Percentiles rank a stretch among this genome's conserved stretches.
Evolutionary conservation across 2,113 vertebrate species (phyloP).

Genomic region (Ramphastos sulfuratus): DNA sequence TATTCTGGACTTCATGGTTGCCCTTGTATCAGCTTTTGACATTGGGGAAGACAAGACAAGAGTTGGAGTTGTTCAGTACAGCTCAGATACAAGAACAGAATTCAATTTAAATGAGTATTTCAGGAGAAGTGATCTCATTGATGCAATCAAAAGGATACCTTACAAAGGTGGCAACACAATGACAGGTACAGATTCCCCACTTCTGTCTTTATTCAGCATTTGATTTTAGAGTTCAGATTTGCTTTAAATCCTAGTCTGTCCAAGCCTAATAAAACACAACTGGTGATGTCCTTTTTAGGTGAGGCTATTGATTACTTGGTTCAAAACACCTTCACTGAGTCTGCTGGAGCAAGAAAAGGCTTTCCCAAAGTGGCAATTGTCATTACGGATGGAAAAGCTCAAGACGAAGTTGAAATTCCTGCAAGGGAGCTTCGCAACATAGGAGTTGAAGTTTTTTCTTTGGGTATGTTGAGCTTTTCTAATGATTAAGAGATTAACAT

Average conservation of each 20-base stretch:
- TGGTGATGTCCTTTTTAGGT: constrained; percentile 73
- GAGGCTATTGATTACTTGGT: constrained; percentile 86
- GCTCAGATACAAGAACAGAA: constrained; percentile 84
- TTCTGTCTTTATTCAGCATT: not conserved
- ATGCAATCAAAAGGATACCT: constrained; percentile 86
- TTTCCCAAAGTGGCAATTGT: constrained; percentile 94
- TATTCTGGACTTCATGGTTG: constrained; percentile 86
- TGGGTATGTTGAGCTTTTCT: constrained; percentile 78
- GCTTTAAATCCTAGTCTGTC: not conserved
- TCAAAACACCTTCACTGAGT: constrained; percentile 84
- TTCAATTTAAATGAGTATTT: constrained; percentile 87
- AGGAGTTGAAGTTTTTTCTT: constrained; percentile 95
- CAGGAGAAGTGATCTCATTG: constrained; percentile 80
- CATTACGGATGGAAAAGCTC: constrained; percentile 91
- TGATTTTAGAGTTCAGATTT: not conserved
- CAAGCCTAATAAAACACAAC: not conserved
- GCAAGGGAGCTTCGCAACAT: constrained; percentile 83
- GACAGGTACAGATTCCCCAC: constrained; percentile 80
- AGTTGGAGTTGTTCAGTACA: constrained; percentile 92
- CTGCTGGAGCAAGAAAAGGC: constrained; percentile 83
- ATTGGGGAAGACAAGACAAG: constrained; percentile 89
- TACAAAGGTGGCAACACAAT: constrained; percentile 90
- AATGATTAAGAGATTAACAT: not conserved
- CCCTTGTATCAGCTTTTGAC: constrained; percentile 88
- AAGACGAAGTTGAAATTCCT: constrained; percentile 85